Conservation (phyloP, 1,140 invertebrate genomes). For the Nasonia longicornis region DNA sequence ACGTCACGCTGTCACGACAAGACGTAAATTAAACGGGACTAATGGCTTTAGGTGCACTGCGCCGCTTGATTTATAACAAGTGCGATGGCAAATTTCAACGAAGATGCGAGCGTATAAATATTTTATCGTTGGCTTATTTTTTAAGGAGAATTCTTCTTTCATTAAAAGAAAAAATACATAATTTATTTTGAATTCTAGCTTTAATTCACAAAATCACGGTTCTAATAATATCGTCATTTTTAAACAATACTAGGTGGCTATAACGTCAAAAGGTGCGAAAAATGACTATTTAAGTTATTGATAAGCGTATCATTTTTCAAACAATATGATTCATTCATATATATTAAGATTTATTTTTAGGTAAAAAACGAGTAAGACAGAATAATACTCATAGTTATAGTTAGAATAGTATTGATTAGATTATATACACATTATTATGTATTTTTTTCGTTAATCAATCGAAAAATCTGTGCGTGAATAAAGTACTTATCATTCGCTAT, state of each 20-base stretch:
- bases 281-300: not conserved
- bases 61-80: not conserved
- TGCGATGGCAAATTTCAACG: not conserved
- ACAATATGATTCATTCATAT: too few species aligned
- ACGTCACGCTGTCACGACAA: conserved; percentile 23
- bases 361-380: too few species aligned
- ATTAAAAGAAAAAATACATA: not conserved
- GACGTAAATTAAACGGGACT: conserved; percentile 10
- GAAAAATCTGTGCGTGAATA: not conserved
- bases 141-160: not conserved
- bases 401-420: not conserved
- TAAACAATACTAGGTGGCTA: not conserved
- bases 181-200: not conserved
- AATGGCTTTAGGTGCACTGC: not conserved
- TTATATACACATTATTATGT: too few species aligned
- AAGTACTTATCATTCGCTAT: not conserved
- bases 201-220: not conserved
- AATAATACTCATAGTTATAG: not conserved
- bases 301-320: too few species aligned
- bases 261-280: not conserved
- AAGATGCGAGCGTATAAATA: not conserved
- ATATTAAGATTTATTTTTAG: too few species aligned
- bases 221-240: not conserved
- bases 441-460: too few species aligned
- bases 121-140: too few species aligned